Base-by-base conservation (phyloP, 2,113 vertebrate genomes). In the Brachyhypopomus gauderio region DNA sequence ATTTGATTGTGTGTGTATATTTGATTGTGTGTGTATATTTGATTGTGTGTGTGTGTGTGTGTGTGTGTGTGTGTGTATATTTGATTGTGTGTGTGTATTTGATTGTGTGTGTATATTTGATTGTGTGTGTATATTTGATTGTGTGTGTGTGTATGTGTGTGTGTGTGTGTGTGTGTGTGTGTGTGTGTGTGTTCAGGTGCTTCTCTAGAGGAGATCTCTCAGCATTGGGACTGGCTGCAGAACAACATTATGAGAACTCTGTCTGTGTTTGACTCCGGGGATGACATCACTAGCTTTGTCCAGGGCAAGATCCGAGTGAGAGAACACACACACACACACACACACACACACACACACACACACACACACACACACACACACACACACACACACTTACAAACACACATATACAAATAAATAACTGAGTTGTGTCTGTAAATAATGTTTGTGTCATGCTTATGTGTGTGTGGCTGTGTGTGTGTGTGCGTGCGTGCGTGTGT, bases 241-340 rank as follows among this genome's bases (percentile, higher is more conserved):
- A 91, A 95, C 85, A 98, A 98, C 89, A 94, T 99, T 85, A 96
- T 98, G 97, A 95, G 95, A 87, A 98, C 95, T 1, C 95, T 99
- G 66, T 95, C 95, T 56, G 96, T 99, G 6, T 99, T 99, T 84
- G 97, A 99, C 91, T 98, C 96, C 81, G 96, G 94, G 30, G 96
- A 98, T 89, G 97, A 99, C 92, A 96, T 99, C 91, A 98, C 96
- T 0, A 98, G 97, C 88, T 99, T 99, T 90, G 96, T 99, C 55
- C 97, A 98, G 89, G 97, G 97, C 83, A 99, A 99, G 88, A 98
- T 99, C 79, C 93, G 96, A 89, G 97, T 99, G 94, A 92, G 95
- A 78, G 56, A 17, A 52, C 9, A 27, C 34, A 2, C 38, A 59
- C 36, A 34, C 52, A 59, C 48, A 62, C 60, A 52, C 6, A 30